Conservation (phyloP, 2,113 vertebrate species). For the Zapornia atra region DNA sequence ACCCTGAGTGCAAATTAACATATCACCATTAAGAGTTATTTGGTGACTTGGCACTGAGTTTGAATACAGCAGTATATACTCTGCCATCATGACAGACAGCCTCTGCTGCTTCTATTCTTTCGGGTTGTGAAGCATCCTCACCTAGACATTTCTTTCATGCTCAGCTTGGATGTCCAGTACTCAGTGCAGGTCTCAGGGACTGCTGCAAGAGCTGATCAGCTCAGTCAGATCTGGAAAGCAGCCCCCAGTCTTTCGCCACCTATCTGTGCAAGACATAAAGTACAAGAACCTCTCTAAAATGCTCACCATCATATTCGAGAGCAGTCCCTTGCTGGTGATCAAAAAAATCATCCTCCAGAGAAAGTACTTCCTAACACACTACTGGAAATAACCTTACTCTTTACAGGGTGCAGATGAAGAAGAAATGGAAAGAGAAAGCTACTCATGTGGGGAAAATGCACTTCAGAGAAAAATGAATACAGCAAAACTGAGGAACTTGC, state of each 20-base stretch:
- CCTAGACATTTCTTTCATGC: background rate
- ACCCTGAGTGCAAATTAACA: background rate
- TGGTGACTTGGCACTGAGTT: background rate
- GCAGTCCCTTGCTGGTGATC: background rate
- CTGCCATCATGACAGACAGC: background rate
- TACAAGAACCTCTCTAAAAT: background rate
- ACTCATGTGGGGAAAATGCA: background rate
- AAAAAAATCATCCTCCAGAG: background rate
- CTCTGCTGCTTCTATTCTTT: background rate
- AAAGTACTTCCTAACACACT: conserved; percentile 21
- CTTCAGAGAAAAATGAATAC: conserved; percentile 22
- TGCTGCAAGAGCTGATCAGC: background rate
- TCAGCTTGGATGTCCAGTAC: background rate
- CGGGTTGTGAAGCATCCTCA: background rate
- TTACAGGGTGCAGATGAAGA: conserved; percentile 20
- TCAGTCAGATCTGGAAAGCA: background rate
- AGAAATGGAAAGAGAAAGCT: conserved; percentile 9
- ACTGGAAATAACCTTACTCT: background rate
- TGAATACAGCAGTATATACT: background rate
- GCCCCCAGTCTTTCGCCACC: background rate
- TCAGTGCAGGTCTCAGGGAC: background rate
- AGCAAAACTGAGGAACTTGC: background rate
- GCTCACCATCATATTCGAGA: background rate
- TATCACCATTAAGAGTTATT: background rate
- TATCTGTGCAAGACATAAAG: background rate